phyloP scores from a whole-genome alignment of 2,113 vertebrate species.

The Gadus chalcogrammus region DNA sequence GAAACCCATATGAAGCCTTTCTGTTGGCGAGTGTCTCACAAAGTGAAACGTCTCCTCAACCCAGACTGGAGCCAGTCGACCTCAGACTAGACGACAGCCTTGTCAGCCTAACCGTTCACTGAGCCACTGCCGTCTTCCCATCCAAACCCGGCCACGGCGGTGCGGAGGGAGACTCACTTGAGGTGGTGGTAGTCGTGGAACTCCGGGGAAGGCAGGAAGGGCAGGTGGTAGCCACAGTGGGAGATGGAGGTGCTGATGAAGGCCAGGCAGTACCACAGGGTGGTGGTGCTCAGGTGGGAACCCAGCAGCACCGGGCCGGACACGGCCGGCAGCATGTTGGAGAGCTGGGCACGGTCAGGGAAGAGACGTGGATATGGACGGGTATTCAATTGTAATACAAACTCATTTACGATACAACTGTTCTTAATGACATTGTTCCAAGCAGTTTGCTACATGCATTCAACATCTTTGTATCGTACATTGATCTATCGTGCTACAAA shows the following conservation, averaged over 20 bases:
- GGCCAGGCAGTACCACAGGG: slow-evolving; percentile 81
- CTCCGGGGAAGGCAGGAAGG: slow-evolving; percentile 89
- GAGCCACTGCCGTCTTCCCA: too few species aligned
- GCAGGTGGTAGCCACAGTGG: slow-evolving; percentile 93
- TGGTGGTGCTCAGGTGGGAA: slow-evolving; percentile 80
- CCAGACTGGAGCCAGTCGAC: too few species aligned
- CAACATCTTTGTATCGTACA: too few species aligned
- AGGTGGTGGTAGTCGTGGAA: slow-evolving; percentile 97
- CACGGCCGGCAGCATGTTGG: slow-evolving; percentile 82
- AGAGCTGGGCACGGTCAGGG: slow-evolving; percentile 64
- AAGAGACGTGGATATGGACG: neutral
- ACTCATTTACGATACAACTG: neutral
- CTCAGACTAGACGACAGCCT: too few species aligned
- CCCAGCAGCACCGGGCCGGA: slow-evolving; percentile 80
- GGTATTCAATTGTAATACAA: neutral
- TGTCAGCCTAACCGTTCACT: too few species aligned
- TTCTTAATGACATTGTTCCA: too few species aligned
- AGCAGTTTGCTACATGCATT: too few species aligned
- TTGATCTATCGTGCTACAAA: too few species aligned
- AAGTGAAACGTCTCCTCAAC: too few species aligned
- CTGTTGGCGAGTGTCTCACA: too few species aligned
- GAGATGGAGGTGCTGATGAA: slow-evolving; percentile 81
- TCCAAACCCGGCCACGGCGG: too few species aligned
- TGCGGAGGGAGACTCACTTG: slow-evolving; percentile 69
- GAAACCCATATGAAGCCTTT: too few species aligned